These are phyloP conservation scores for Scaptomyza tumidula DNA, from an alignment of 2,888 invertebrate genomes.

Conservation along the genomic window DNA sequence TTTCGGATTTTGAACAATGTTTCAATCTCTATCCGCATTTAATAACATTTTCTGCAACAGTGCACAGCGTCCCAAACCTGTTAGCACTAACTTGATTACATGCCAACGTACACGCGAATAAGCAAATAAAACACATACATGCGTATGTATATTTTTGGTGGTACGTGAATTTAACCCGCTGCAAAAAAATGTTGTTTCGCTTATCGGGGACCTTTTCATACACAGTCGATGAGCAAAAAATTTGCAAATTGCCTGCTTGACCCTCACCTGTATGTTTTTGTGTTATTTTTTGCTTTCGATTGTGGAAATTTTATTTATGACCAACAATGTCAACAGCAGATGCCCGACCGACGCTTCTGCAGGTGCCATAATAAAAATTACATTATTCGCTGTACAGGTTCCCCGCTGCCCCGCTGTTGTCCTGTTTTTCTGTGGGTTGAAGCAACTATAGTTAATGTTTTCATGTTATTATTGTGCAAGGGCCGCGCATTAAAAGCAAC, in stretches of 20 bases:
- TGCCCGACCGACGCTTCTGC: conserved; percentile 16
- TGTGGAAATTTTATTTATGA: conserved; percentile 61
- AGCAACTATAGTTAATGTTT: conserved; percentile 45
- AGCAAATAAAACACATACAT: not conserved
- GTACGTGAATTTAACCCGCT: conserved; percentile 7
- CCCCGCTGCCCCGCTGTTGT: conserved; percentile 11
- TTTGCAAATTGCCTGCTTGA: conserved; percentile 33
- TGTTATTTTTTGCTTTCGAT: conserved; percentile 50
- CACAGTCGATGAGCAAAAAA: conserved; percentile 40
- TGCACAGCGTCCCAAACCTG: conserved; percentile 14
- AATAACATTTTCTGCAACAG: conserved; percentile 39
- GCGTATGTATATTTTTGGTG: not conserved
- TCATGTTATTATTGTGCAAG: conserved; percentile 70
- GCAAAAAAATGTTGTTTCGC: conserved; percentile 42
- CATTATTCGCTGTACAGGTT: conserved; percentile 48
- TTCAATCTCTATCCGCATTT: conserved; percentile 25
- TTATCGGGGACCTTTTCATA: conserved; percentile 35
- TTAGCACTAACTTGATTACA: conserved; percentile 40
- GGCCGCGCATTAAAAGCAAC: conserved; percentile 50
- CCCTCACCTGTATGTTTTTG: conserved; percentile 18
- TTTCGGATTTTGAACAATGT: conserved; percentile 3
- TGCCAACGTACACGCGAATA: not conserved
- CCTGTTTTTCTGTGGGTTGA: conserved; percentile 11
- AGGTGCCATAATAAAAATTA: conserved; percentile 57
- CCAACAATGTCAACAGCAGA: conserved; percentile 55